A percentile compares a stretch with the other conserved stretches of the same genome.
Evolutionary conservation across 2,113 vertebrate genomes (phyloP).

Genomic region (Thamnaconus septentrionalis): DNA sequence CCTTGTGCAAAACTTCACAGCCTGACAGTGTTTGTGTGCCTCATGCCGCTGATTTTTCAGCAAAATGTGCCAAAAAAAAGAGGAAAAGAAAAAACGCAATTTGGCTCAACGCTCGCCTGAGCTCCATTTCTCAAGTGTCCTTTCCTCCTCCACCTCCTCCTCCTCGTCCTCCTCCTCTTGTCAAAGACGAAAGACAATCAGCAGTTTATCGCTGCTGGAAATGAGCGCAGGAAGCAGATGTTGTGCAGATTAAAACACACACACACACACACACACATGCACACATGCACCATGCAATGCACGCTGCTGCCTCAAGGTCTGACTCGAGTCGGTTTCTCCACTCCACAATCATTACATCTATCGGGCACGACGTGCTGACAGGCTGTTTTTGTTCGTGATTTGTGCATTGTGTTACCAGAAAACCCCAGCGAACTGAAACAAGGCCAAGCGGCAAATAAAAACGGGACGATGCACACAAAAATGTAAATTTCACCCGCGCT

Average conservation of each 20-base stretch:
- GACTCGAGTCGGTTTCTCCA: background rate
- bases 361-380: too few species aligned
- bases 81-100: too few species aligned
- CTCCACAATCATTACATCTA: too few species aligned
- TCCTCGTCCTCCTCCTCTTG: slow-evolving; percentile 29
- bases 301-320: slow-evolving; percentile 28
- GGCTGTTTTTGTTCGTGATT: too few species aligned
- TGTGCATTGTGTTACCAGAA: too few species aligned
- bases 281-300: slow-evolving; percentile 4
- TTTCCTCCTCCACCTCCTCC: slow-evolving; percentile 32
- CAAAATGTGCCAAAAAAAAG: too few species aligned
- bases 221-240: slow-evolving; percentile 69
- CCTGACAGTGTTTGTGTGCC: slow-evolving; percentile 27
- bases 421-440: too few species aligned
- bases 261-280: slow-evolving; percentile 17
- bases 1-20: slow-evolving; percentile 27
- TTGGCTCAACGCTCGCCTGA: too few species aligned
- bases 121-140: background rate
- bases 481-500: too few species aligned
- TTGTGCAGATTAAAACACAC: slow-evolving; percentile 67
- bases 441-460: too few species aligned
- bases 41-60: too few species aligned
- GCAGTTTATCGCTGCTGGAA: slow-evolving; percentile 65
- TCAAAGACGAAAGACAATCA: slow-evolving; percentile 67
- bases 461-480: too few species aligned